Conservation (phyloP, 2,888 invertebrate species). For the Brassicogethes aeneus region DNA sequence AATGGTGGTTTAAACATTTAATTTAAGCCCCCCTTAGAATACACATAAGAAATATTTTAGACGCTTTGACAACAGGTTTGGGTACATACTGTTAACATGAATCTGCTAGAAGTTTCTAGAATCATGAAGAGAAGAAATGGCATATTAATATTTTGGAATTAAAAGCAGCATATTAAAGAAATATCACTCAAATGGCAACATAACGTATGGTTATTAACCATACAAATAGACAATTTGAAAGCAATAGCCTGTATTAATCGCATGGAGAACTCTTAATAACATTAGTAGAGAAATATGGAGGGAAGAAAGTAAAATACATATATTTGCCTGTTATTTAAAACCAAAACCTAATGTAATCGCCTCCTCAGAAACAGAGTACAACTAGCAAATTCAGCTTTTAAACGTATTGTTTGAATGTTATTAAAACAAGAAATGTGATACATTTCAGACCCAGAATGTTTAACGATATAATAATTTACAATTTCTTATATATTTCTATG, state of each 20-base stretch:
- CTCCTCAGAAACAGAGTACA: constrained; percentile 10
- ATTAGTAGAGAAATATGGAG: constrained; percentile 15
- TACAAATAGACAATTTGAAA: constrained; percentile 12
- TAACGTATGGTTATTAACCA: no score
- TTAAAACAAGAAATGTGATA: constrained; percentile 19
- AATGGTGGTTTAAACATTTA: background rate
- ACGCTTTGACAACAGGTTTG: background rate
- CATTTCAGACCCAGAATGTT: constrained; percentile 16
- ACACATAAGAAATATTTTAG: background rate
- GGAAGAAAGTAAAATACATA: constrained; percentile 14
- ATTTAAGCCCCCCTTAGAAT: background rate
- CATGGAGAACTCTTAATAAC: constrained; percentile 12
- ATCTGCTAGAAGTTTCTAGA: background rate
- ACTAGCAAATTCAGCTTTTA: constrained; percentile 5
- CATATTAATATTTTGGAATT: constrained; percentile 18
- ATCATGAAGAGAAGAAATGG: constrained; percentile 5
- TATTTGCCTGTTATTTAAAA: constrained; percentile 12
- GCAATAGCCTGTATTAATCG: constrained; percentile 12
- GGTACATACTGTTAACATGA: background rate
- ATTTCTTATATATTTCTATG: constrained; percentile 15
- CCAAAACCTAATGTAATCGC: constrained; percentile 13
- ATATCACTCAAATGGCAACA: constrained; percentile 4
- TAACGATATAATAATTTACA: constrained; percentile 20
- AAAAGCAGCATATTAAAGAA: constrained; percentile 11
- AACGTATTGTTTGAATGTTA: constrained; percentile 19